A percentile compares a stretch with the other conserved stretches of the same genome.
phyloP scores from a whole-genome alignment of 2,797 vertebrate species.

The Sebastes cheni region DNA sequence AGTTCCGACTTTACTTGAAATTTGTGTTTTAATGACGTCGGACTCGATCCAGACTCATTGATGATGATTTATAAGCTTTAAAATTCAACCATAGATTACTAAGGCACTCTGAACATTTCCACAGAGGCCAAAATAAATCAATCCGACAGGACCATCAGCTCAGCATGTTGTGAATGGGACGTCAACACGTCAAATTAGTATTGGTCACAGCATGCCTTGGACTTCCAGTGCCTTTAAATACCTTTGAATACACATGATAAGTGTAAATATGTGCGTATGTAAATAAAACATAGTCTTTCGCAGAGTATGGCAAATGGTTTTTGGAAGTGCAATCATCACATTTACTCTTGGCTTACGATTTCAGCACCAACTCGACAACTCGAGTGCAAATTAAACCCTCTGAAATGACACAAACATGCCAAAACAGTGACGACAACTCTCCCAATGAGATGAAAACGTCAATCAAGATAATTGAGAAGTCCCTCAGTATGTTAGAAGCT shows the following conservation, averaged over 20 bases:
- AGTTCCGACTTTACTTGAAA: background rate
- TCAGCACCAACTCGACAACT: conserved; percentile 13
- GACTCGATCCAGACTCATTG: background rate
- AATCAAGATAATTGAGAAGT: conserved; percentile 53
- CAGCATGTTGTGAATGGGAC: background rate
- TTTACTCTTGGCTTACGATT: conserved; percentile 4
- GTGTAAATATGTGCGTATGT: background rate
- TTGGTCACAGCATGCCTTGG: background rate
- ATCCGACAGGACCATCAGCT: background rate
- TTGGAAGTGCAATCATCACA: conserved; percentile 11
- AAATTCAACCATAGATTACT: background rate
- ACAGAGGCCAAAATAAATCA: background rate
- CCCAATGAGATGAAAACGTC: conserved; percentile 51
- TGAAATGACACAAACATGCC: conserved; percentile 40
- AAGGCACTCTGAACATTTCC: background rate
- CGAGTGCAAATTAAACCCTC: conserved; percentile 41
- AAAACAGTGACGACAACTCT: conserved; percentile 42
- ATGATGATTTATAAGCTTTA: background rate
- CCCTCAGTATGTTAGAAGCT: conserved; percentile 15
- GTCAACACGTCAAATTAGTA: background rate
- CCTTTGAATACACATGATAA: background rate
- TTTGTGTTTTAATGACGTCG: background rate
- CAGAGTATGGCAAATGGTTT: background rate
- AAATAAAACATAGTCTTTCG: background rate
- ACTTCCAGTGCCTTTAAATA: background rate